Base-by-base conservation (phyloP, 2,113 vertebrate species). In the Actenoides lindsayi region DNA sequence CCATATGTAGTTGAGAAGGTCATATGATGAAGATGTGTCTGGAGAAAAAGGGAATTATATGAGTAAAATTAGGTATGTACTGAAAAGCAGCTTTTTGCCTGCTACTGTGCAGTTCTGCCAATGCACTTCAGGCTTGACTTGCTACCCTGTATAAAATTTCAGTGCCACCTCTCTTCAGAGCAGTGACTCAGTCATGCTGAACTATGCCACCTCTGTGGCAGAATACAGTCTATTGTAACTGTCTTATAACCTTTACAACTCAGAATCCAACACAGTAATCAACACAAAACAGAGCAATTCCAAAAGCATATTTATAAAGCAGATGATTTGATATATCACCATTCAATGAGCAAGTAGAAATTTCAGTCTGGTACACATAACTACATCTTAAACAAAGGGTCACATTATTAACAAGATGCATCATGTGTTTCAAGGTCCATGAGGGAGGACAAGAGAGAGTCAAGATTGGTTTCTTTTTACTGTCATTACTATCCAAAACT, bases 111-210 rank as follows among this genome's bases (percentile, higher is more conserved):
- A 77, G 60, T 30, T 86, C 71, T 96, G 90, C 68, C 87, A 88
- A 33, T 77, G 83, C 79, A 79, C 83, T 97, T 94, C 80, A 91
- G 89, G 80, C 77, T 93, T 92, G 77, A 85, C 74, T 95, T 92
- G 62, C 56, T 73, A 84, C 57, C 74, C 90, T 64, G 33, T 60
- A 62, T 50, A 89, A 93, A 76, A 87, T 85, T 67, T 87, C 83
- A 57, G 35, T 76, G n/a, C 62, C 6, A 1, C 86, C 57, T 93
- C 37, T 84, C 77, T 39, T 87, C 87, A 77, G 80, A 84, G 53
- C 37, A 79, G 63, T 89, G 78, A 87, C 62, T 93, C 92, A 89
- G 75, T 92, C 80, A 67, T 39, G 62, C 91, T 93, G 70, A 95
- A 92, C 84, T 88, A n/a, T 87, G 74, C 70, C 70, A 85, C 74